A percentile compares a stretch with the other conserved stretches of the same genome.
These are phyloP conservation scores for Atherinomorus stipes DNA, from an alignment of 2,113 vertebrate genomes.

Conservation along the genomic window DNA sequence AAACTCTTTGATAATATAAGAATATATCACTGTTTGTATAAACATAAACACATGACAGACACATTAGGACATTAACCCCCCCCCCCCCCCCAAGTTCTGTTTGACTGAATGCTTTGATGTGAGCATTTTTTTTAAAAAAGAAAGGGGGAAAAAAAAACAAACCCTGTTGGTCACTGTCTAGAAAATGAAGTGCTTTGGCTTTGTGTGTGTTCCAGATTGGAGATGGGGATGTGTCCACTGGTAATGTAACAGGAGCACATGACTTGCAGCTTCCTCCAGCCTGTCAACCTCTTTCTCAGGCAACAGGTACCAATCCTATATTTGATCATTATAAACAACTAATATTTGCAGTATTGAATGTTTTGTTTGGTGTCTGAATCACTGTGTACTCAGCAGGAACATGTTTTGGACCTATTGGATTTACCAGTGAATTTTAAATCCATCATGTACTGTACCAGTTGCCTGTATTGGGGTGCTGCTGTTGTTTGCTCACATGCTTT, in stretches of 20 bases:
- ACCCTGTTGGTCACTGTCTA: too few relatives aligned
- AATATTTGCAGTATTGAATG: not conserved
- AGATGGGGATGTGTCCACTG: conserved; percentile 87
- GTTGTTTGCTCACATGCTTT: conserved; percentile 31
- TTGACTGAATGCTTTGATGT: too few relatives aligned
- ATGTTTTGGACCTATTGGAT: not conserved
- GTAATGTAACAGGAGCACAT: conserved; percentile 80
- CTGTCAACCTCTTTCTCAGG: conserved; percentile 88
- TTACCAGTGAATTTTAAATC: conserved; percentile 11
- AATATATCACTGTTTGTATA: too few relatives aligned
- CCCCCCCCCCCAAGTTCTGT: too few relatives aligned
- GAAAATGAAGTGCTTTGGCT: not conserved
- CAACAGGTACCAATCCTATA: conserved; percentile 77
- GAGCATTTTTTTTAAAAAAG: too few relatives aligned
- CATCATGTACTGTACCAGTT: not conserved
- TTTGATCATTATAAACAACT: not conserved
- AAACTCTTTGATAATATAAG: too few relatives aligned
- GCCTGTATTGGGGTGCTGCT: not conserved
- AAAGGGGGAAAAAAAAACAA: too few relatives aligned
- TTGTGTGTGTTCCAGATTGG: conserved; percentile 84
- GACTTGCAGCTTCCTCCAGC: conserved; percentile 88
- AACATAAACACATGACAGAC: too few relatives aligned
- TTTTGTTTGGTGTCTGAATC: not conserved
- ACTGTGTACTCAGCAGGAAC: not conserved
- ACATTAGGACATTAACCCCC: too few relatives aligned